Evolutionary conservation across 2,113 vertebrate species (phyloP).

Genomic region (Perccottus glenii): DNA sequence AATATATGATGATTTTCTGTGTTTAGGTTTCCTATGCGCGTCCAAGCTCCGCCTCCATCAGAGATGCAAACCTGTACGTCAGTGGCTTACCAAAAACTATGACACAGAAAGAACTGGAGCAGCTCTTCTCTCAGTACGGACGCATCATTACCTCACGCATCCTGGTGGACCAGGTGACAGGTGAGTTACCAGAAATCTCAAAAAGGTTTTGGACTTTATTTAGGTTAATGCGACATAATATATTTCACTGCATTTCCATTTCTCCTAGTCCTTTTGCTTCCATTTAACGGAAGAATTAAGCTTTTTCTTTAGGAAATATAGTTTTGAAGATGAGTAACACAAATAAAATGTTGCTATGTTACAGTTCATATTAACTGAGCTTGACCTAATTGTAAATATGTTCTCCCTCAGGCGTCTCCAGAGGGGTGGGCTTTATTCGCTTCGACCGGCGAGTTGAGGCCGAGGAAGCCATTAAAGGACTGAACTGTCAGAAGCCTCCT

Average conservation of each 20-base stretch:
- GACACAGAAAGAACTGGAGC: slow-evolving; percentile 97
- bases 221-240: too few relatives aligned
- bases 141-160: slow-evolving; percentile 99
- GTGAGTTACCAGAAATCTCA: slow-evolving; percentile 79
- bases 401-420: slow-evolving; percentile 86
- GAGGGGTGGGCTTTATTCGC: slow-evolving; percentile 97
- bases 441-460: slow-evolving; percentile 98
- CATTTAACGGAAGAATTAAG: too few relatives aligned
- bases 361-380: too few relatives aligned
- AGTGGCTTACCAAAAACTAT: slow-evolving; percentile 97
- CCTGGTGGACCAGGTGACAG: slow-evolving; percentile 96
- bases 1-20: not conserved
- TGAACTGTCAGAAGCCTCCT: slow-evolving; percentile 97
- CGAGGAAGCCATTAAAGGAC: slow-evolving; percentile 98
- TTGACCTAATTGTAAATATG: not conserved
- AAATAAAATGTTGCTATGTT: too few relatives aligned
- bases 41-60: slow-evolving; percentile 97
- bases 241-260: too few relatives aligned
- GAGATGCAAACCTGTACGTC: slow-evolving; percentile 98
- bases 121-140: slow-evolving; percentile 97
- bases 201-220: too few relatives aligned
- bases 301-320: too few relatives aligned
- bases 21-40: slow-evolving; percentile 92
- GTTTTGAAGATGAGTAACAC: too few relatives aligned
- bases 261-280: too few relatives aligned